Base-by-base conservation (phyloP, 2,797 vertebrate genomes). In the Cebuella pygmaea region DNA sequence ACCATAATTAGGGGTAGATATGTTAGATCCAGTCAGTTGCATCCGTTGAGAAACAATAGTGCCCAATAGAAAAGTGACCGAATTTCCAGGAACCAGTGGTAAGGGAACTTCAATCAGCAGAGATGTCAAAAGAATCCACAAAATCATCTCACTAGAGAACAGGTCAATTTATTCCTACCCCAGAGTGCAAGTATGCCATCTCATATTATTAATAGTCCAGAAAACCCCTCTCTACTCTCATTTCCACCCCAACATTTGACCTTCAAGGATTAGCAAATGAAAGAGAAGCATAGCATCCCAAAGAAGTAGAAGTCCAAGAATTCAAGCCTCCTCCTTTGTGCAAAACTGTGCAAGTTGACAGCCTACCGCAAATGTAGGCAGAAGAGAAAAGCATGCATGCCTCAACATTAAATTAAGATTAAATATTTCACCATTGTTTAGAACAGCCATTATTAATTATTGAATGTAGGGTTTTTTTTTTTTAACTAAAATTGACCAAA, bases 11-110 rank as follows among this genome's bases (percentile, higher is more conserved):
- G 24, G 15, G 5, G 9, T 7, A 22, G 7, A 22, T 41, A 24
- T 5, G 0, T 27, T 55, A n/a, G 9, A 13, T 41, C 14, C 36
- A 20, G 33, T 7, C 1, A 17, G 1, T 19, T 27, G 36, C 59
- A 4, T 72, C n/a, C 9, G 14, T 36, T 44, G n/a, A 36, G 78
- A 92, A 88, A 4, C 13, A 30, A 44, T 52, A 4, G 26, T 11
- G 11, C 5, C 7, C 33, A 1, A 17, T 3, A 88, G 9, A 7
- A 17, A 59, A 7, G 11, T 78, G 24, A 44, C 41, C 50, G 0
- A 4, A 5, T 80, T 84, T 39, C 39, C 13, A 61, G 36, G 13
- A 93, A 27, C 17, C 24, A 26, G 33, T 87, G 19, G 30, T 33
- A 4, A 4, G n/a, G 26, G 14, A 79, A 80, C 20, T 27, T 80